Conservation (phyloP, 2,113 vertebrate genomes). For the Anarrhichthys ocellatus region DNA sequence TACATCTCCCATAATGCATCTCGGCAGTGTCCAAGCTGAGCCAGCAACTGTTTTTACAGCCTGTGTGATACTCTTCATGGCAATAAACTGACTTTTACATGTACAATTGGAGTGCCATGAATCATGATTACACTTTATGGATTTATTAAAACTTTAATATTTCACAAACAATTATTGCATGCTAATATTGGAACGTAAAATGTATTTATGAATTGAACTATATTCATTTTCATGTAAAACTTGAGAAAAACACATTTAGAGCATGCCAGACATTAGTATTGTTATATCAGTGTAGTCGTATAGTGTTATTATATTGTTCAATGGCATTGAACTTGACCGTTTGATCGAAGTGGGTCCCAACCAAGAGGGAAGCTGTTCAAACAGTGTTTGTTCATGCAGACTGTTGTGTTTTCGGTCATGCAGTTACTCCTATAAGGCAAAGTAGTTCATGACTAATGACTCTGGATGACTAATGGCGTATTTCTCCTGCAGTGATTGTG, state of each 20-base stretch:
- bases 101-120: not conserved
- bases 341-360: not conserved
- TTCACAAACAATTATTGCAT: not conserved
- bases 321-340: not conserved
- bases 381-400: constrained; percentile 15
- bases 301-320: not conserved
- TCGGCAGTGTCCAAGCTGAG: not conserved
- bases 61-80: not conserved
- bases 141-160: too few species aligned
- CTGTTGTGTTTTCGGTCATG: constrained; percentile 34
- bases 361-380: not conserved
- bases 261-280: too few species aligned
- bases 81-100: constrained; percentile 3
- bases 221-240: too few species aligned
- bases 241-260: too few species aligned
- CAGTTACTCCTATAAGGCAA: constrained; percentile 10
- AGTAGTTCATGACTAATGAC: constrained; percentile 41
- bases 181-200: not conserved
- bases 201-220: not conserved
- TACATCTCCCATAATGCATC: constrained; percentile 10
- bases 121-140: not conserved
- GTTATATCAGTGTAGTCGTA: not conserved
- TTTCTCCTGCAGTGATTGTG: constrained; percentile 17
- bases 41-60: constrained; percentile 14
- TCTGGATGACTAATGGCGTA: constrained; percentile 24